Conservation (phyloP, 2,113 vertebrate species). For the Rhineura floridana region DNA sequence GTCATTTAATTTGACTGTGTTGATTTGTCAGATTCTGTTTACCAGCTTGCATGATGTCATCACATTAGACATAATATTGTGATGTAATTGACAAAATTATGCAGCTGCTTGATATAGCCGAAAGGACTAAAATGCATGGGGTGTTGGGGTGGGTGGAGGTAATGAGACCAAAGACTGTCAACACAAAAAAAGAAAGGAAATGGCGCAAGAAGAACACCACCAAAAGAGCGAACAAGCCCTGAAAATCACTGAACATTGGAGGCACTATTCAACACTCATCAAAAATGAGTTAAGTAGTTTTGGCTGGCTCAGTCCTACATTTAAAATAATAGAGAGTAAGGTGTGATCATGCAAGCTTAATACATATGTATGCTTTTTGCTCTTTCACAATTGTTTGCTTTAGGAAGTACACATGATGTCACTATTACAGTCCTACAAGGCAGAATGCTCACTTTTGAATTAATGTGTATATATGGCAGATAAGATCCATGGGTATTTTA, state of each 20-base stretch:
- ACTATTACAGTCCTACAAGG: neutral
- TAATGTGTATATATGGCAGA: neutral
- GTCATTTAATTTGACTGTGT: no score
- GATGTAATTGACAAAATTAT: neutral
- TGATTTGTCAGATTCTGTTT: no score
- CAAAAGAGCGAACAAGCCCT: neutral
- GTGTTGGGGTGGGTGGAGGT: no score
- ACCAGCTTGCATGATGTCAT: neutral
- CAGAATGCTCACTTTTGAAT: neutral
- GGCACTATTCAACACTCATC: neutral
- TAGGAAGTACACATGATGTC: neutral
- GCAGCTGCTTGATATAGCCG: neutral
- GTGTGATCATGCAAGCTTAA: neutral
- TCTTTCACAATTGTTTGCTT: neutral
- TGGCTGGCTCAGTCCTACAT: neutral
- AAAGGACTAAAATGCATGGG: neutral
- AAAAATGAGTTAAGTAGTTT: neutral
- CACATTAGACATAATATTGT: neutral
- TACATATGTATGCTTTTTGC: neutral
- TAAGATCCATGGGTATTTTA: neutral
- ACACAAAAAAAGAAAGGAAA: neutral
- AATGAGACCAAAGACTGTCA: neutral
- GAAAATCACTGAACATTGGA: neutral
- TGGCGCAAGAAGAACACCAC: no score
- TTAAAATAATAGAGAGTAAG: neutral